Percentiles rank a stretch among this genome's conserved stretches.
These are phyloP conservation scores for Cryptoblepharus egeriae DNA, from an alignment of 2,797 vertebrate species.

Conservation along the genomic window DNA sequence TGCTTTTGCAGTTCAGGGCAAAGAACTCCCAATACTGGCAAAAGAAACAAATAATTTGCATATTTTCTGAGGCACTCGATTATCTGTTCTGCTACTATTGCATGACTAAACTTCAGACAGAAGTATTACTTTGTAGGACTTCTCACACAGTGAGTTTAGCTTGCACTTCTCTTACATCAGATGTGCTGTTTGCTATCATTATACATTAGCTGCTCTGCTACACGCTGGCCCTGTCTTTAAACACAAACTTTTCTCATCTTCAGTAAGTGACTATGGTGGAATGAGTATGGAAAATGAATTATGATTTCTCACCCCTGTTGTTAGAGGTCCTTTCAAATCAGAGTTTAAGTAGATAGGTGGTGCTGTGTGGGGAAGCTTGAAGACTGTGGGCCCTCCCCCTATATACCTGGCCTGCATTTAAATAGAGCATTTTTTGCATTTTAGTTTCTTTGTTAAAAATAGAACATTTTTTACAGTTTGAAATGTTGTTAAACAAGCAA, in stretches of 20 bases:
- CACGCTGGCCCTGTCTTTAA: neutral
- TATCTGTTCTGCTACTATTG: neutral
- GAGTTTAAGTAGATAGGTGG: conserved; percentile 84
- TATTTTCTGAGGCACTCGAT: neutral
- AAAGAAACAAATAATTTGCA: neutral
- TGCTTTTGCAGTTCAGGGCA: neutral
- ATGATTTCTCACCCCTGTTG: conserved; percentile 82
- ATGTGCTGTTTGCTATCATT: conserved; percentile 20
- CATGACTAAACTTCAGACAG: neutral
- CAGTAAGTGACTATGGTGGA: conserved; percentile 55
- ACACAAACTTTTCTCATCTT: conserved; percentile 17
- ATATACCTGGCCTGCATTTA: conserved; percentile 81
- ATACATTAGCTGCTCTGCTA: neutral
- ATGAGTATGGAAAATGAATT: conserved; percentile 72
- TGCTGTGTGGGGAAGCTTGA: conserved; percentile 82
- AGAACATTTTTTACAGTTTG: conserved; percentile 30
- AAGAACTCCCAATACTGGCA: neutral
- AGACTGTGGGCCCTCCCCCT: conserved; percentile 81
- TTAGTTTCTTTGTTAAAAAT: conserved; percentile 66
- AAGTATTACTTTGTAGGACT: neutral
- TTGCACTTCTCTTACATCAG: conserved; percentile 14
- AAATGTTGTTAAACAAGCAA: conserved; percentile 42
- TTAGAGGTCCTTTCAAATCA: conserved; percentile 86
- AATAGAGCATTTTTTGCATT: conserved; percentile 68
- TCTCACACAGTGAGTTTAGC: neutral